Conservation (phyloP, 2,113 vertebrate genomes). For the Neoarius graeffei region DNA sequence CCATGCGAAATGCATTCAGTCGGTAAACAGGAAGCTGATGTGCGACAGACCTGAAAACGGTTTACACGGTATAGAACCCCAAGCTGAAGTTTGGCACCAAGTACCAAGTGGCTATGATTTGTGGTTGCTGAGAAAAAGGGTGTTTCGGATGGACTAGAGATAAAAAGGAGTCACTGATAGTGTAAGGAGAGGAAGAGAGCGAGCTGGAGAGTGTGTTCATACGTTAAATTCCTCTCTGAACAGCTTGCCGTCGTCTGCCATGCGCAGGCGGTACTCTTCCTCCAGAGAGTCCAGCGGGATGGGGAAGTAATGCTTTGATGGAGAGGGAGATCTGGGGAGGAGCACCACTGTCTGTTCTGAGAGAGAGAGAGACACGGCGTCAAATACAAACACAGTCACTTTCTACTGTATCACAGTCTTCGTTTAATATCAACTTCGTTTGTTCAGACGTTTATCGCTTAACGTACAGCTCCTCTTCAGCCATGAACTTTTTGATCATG, state of each 20-base stretch:
- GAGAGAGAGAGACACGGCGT: conserved; percentile 10
- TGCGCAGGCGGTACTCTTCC: conserved; percentile 87
- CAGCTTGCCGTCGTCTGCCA: conserved; percentile 90
- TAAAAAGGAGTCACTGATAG: not conserved
- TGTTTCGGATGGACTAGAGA: not conserved
- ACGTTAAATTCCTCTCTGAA: conserved; percentile 97
- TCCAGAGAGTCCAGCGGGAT: conserved; percentile 86
- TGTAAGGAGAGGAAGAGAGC: not conserved
- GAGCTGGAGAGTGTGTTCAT: conserved; percentile 57
- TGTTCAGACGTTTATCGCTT: not conserved
- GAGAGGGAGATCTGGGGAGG: conserved; percentile 85
- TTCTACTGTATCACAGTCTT: not conserved
- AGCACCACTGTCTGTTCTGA: conserved; percentile 89
- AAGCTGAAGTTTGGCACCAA: no score
- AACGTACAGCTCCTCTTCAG: not conserved
- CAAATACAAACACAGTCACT: not conserved
- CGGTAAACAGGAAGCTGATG: not conserved
- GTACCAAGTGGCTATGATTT: no score
- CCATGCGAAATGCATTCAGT: no score
- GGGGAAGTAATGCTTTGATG: conserved; percentile 87
- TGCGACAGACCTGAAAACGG: no score
- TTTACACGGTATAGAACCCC: no score
- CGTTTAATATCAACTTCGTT: not conserved
- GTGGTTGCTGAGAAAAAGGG: no score
- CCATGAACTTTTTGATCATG: not conserved